Conservation (phyloP, 2,797 vertebrate species). For the Pipistrellus nathusii region DNA sequence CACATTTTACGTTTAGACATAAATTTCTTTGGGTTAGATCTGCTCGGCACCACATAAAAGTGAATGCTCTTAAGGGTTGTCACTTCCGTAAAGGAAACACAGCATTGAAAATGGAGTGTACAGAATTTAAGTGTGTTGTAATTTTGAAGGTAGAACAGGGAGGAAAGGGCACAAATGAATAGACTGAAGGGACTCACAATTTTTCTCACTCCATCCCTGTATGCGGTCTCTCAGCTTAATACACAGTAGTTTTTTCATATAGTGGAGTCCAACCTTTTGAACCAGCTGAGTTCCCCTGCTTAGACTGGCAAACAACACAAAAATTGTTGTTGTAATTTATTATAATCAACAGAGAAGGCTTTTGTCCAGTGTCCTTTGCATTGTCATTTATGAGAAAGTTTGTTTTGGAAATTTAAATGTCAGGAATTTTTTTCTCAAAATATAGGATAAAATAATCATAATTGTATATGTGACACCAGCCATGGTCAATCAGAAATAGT, state of each 20-base stretch:
- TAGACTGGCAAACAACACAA: background rate
- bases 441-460: background rate
- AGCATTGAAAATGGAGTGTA: background rate
- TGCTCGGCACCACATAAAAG: background rate
- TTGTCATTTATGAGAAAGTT: slow-evolving; percentile 4
- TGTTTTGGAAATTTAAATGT: slow-evolving; percentile 41
- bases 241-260: background rate
- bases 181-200: background rate
- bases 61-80: background rate
- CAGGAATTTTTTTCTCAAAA: background rate
- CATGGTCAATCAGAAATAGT: background rate
- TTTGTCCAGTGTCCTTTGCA: background rate
- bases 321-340: background rate
- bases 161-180: background rate
- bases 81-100: background rate
- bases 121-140: background rate
- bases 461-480: background rate
- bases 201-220: background rate
- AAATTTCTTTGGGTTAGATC: background rate
- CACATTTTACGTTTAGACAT: background rate
- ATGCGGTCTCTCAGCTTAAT: slow-evolving; percentile 1
- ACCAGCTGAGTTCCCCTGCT: background rate
- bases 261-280: background rate
- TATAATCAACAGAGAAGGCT: background rate
- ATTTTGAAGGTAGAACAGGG: background rate